These are phyloP conservation scores for Drosophila gunungcola DNA, from an alignment of 1,140 invertebrate species.

Conservation along the genomic window DNA sequence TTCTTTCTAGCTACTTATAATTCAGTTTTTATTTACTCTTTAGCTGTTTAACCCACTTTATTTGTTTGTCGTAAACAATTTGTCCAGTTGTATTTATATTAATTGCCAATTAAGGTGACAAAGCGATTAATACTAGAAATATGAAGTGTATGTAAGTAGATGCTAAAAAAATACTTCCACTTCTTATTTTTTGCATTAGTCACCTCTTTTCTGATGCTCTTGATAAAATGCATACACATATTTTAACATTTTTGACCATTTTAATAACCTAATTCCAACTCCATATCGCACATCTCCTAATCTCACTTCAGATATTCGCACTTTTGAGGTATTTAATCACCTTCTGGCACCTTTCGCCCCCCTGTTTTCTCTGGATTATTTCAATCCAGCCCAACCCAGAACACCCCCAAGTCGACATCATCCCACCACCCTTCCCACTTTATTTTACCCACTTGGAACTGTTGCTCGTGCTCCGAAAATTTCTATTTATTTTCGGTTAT, in stretches of 20 bases:
- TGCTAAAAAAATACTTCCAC: no score
- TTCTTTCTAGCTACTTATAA: not conserved
- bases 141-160: not conserved
- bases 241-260: not conserved
- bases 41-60: not conserved
- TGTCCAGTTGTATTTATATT: not conserved
- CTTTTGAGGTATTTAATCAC: not conserved
- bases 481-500: conserved; percentile 42
- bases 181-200: no score
- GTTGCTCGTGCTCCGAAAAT: conserved; percentile 36
- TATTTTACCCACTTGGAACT: conserved; percentile 31
- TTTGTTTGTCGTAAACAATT: not conserved
- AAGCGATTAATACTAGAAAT: not conserved
- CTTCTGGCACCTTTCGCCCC: not conserved
- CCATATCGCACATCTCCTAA: not conserved
- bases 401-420: not conserved
- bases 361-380: not conserved
- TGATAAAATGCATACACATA: not conserved
- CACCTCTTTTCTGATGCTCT: not conserved
- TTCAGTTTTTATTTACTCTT: not conserved
- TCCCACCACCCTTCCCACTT: not conserved
- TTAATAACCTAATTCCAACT: not conserved
- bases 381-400: conserved; percentile 2
- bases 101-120: not conserved
- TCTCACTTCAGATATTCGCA: conserved; percentile 1